Evolutionary conservation across 2,113 vertebrate genomes (phyloP).

Genomic region (Delphinapterus leucas): DNA sequence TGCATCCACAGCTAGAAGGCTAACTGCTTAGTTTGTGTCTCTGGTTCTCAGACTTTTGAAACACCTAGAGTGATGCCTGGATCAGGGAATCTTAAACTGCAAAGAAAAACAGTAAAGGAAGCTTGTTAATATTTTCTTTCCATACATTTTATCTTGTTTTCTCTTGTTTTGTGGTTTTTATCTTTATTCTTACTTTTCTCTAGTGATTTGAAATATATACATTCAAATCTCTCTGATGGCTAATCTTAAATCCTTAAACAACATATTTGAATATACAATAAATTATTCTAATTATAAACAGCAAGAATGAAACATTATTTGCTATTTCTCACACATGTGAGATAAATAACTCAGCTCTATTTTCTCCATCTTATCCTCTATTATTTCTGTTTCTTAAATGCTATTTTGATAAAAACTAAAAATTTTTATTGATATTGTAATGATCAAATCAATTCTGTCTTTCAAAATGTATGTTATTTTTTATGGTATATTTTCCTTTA

Average conservation of each 20-base stretch:
- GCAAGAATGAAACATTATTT: background rate
- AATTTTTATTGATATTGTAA: background rate
- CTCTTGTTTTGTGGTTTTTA: background rate
- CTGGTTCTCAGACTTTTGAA: background rate
- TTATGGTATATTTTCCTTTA: background rate
- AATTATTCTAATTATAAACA: background rate
- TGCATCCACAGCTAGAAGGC: background rate
- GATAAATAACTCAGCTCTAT: background rate
- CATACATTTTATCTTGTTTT: background rate
- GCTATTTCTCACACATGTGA: background rate
- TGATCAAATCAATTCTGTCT: background rate
- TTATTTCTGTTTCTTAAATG: background rate
- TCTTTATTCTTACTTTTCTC: background rate
- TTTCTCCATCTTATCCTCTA: background rate
- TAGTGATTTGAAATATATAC: background rate
- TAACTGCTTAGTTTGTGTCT: background rate
- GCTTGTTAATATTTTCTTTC: background rate
- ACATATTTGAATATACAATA: background rate
- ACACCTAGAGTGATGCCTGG: background rate
- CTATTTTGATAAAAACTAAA: background rate
- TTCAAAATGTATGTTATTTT: background rate
- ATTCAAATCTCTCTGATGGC: background rate
- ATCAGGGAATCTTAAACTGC: background rate
- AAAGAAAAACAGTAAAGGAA: background rate
- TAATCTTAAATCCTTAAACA: conserved; percentile 35